phyloP scores from a whole-genome alignment of 92 coral and sea anemone species.

The Epizoanthus stellaris region DNA sequence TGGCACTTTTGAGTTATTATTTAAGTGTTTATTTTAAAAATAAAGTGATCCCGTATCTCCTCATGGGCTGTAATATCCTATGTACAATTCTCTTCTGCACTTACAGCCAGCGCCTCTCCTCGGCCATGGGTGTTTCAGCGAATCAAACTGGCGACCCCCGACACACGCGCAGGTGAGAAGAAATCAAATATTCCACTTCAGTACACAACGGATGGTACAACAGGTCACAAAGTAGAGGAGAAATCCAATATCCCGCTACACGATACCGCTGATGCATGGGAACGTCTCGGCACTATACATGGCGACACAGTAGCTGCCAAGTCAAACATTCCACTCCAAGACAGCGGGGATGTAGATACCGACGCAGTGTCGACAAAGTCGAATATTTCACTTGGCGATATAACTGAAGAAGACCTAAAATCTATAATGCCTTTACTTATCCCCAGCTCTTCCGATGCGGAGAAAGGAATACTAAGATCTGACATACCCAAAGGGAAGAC shows the following conservation, averaged over 20 bases:
- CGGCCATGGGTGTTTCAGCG: conserved; percentile 36
- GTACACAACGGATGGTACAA: not conserved
- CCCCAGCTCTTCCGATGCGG: not conserved
- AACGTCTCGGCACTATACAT: no score
- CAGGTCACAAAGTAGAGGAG: not conserved
- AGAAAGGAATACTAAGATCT: not conserved
- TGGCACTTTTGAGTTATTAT: no score
- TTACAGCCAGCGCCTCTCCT: not conserved
- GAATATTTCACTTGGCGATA: conserved; percentile 5
- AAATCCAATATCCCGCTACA: conserved; percentile 36
- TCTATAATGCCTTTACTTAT: conserved; percentile 41
- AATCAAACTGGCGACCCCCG: conserved; percentile 24
- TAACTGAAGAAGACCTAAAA: conserved; percentile 37
- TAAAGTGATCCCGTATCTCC: no score
- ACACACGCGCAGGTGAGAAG: not conserved
- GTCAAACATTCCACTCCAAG: conserved; percentile 24
- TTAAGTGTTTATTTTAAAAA: no score
- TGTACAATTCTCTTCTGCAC: not conserved
- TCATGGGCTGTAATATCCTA: not conserved
- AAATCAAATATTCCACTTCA: conserved; percentile 26
- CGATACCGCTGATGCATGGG: conserved; percentile 5
- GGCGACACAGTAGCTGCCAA: conserved; percentile 6
- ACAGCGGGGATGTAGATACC: not conserved
- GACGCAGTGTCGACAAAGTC: conserved; percentile 5
- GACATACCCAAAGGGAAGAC: not conserved